Base-by-base conservation (phyloP, 2,113 vertebrate species). In the Nannospalax galili region DNA sequence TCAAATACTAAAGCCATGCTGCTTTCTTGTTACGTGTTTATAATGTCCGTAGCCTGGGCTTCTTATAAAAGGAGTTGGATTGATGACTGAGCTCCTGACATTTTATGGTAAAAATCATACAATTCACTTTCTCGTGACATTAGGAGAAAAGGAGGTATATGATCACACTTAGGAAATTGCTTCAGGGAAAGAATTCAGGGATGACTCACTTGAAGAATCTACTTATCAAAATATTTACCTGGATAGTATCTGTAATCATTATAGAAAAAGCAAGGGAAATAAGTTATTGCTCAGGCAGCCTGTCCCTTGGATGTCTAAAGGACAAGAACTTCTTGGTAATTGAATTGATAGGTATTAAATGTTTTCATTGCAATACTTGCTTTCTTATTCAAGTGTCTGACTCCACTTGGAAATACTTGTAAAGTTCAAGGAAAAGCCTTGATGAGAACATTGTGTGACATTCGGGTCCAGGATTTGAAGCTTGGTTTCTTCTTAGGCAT, bases 151-250 rank as follows among this genome's bases (percentile, higher is more conserved):
- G 20, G 28, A 45, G 15, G 42, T 42, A 52, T 72, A 40, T 81
- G 65, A 93, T 70, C 81, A 84, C 35, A 70, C 56, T 65, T 56
- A 28, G 48, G 70, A 93, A 86, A 86, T 67, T 89, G 80, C 80
- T 86, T 95, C 45, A 69, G 96, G 58, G 65, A 67, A 74, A 93
- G 17, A 89, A 91, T 64, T 28, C 1, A 8, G 11, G 20, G 17
- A 85, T 70, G 24, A 60, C 79, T 89, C 74, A 74, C 79, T 91
- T 82, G 69, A 67, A 92, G 28, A 93, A 91, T 89, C 60, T 86
- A 95, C n/a, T 84, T 86, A 86, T 93, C 74, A 95, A 95, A 96
- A 91, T 93, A 85, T 91, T 97, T 95, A 95, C 69, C n/a, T 93
- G 70, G 37, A 58, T 69, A 79, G 10, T 92, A 37, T 90, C 48